Base-by-base conservation (phyloP, 2,888 invertebrate species). In the Sisyra terminalis region DNA sequence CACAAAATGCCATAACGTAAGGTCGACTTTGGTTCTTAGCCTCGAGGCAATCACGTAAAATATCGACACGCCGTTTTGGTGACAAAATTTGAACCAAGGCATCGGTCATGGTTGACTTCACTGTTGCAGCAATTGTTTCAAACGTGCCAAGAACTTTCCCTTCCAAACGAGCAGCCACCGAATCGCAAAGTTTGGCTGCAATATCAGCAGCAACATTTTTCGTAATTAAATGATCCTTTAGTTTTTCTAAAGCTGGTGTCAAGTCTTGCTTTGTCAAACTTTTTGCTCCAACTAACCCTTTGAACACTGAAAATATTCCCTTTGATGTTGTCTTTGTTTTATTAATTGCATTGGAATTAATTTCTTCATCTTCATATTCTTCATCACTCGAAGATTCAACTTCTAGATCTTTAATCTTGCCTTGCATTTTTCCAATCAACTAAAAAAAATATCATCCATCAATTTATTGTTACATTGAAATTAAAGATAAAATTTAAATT, bases 121-220 rank as follows among this genome's bases (percentile, higher is more conserved):
- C 87, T 5, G 88, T 88, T 36, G 73, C 75, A 0, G 89, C 78
- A n/a, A 96, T 78, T 47, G 85, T 86, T 51, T 89, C 90, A 60
- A 98, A 98, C 1, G 97, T 97, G 11, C 97, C 94, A 34, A 50
- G 47, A 40, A 75, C 73, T 64, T 86, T 90, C 46, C 97, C 97
- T 57, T 92, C 87, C 18, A 97, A 68, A 58, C 90, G 90, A 2
- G 71, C 69, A 10, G 86, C 80, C 1, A 97, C 90, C 0, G 93
- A 93, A 43, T 93, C 87, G 59, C 96, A 96, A 16, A 99, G 69
- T 58, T 93, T 94, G 47, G 73, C 71, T 1, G 98, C 81, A 54
- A 99, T 96, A 53, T 99, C 97, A 0, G 92, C 65, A 9, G 98
- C 98, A 0, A 99, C 98, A 63, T 99, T 99, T 65, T 99, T 99